Base-by-base conservation (phyloP, 1,140 invertebrate species). In the Popillia japonica region DNA sequence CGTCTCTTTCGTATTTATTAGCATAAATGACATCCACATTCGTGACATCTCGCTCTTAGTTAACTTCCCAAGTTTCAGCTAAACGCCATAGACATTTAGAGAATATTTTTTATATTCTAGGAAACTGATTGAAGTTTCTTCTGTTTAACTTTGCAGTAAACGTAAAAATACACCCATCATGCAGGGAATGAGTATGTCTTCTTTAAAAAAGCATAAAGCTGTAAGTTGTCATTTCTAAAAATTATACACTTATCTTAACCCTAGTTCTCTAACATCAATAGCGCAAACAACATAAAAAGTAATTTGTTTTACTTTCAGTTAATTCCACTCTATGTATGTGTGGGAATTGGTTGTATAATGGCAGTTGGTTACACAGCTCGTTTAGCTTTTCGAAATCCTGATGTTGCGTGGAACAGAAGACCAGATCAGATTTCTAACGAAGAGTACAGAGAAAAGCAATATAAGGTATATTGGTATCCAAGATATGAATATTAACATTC, bases 401-500 rank as follows among this genome's bases (percentile, higher is more conserved):
- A 96, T 84, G 95, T 96, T 11, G 88, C 92, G 72, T 96, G 94
- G 94, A 90, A 90, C 80, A 90, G 89, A 61, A 91, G 89, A 64
- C 86, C 83, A 22, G 95, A 95, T 83, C 91, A 92, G 3, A 93
- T 95, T 83, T 94, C 95, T 6, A 95, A 94, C 92, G 88, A 96
- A 81, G 91, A 92, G 78, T 96, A 94, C 85, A 88, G 89, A 73
- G 87, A 91, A 75, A 96, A 95, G 84, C 92, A 94, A 82, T 95
- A 96, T 84, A 96, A 96, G 90, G 95, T 95, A 88, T 78, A 77
- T 4, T 34, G 1, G 4, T 77, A 20, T 27, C 6, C 55, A 64
- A 10, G 20, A 61, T 78, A 22, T 55, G 55, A 55, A 22, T 77
- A n/a, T 4, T 40, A 23, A 40, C 55, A 68, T 14, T 11, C 20